Evolutionary conservation across 2,888 invertebrate genomes (phyloP), one percentile per base, ranked within the genome.

Genomic region (Cephus runcator): DNA sequence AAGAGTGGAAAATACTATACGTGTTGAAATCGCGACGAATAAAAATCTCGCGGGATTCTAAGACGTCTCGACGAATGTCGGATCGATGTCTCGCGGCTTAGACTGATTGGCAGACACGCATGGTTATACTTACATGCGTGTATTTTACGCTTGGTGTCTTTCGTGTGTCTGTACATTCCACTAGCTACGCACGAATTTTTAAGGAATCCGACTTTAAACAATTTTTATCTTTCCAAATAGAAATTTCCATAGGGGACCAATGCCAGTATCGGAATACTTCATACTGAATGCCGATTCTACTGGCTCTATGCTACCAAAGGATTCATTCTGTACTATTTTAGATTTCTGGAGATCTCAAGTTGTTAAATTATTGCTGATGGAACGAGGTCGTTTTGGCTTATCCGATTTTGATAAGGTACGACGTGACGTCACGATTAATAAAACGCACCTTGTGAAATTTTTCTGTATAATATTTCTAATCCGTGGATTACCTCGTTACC

Each of bases 1-100:
- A 82, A 81, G 81, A 89, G 89, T 88, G 89, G 88, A 84, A 85
- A 89, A 85, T 83, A 84, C 79, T 88, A 87, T 89, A 86, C 84
- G 71, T 85, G 40, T 76, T 56, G 80, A 82, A 82, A 79, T 71
- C 40, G 75, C 83, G 82, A 83, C 81, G 79, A 83, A 83, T 83
- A 83, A 85, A 85, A 88, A 80, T 86, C 86, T 84, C 83, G 76
- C 79, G 84, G 83, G 85, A 85, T 82, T 79, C 77, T 81, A 81
- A 82, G 79, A 80, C 82, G 87, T 87, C 86, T 80, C 40, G 76
- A 79, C 79, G 81, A 85, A 85, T 87, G 77, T 82, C 33, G 71
- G 34, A 71, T 71, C 71, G 71, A 71, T 34, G 71, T 71, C 33
- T 31, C 11, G 12, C 9, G 56, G 56, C 56, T 56, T 56, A 56